A percentile compares a stretch with the other conserved stretches of the same genome.
phyloP scores from a whole-genome alignment of 2,888 invertebrate species.

The Corythucha ciliata region DNA sequence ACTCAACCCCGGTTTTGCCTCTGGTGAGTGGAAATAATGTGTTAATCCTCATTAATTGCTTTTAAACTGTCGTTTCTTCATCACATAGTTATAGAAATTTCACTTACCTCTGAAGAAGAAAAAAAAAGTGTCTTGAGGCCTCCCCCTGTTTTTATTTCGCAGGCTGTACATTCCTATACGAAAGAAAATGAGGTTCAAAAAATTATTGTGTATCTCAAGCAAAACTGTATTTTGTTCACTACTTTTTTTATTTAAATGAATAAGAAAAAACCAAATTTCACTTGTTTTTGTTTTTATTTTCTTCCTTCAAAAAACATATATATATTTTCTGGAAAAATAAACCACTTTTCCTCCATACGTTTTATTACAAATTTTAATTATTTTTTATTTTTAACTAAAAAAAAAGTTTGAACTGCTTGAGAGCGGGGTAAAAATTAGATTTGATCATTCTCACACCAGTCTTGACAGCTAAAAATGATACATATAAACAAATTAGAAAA shows the following conservation, averaged over 20 bases:
- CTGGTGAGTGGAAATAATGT: no score
- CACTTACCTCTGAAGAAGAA: no score
- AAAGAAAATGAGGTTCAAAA: no score
- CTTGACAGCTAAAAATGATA: no score
- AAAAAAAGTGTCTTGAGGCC: no score
- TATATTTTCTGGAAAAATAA: conserved; percentile 24
- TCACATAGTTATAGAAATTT: no score
- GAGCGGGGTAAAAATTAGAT: background rate
- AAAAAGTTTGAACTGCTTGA: background rate
- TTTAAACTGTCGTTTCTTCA: no score
- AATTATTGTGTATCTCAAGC: conserved; percentile 27
- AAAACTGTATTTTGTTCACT: conserved; percentile 29
- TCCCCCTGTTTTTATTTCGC: no score
- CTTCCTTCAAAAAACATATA: conserved; percentile 23
- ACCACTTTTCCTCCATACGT: conserved; percentile 16
- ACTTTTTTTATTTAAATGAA: conserved; percentile 30
- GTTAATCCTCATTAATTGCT: no score
- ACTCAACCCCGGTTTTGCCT: no score
- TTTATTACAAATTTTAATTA: conserved; percentile 1
- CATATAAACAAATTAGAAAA: no score
- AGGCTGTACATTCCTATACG: no score
- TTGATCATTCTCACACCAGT: conserved; percentile 4
- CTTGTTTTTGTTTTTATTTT: conserved; percentile 10
- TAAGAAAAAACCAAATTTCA: conserved; percentile 25
- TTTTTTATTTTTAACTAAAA: conserved; percentile 10